Percentiles rank a stretch among this genome's conserved stretches.
Evolutionary conservation across 2,888 invertebrate species (phyloP).

Genomic region (Geophilus truncorum): DNA sequence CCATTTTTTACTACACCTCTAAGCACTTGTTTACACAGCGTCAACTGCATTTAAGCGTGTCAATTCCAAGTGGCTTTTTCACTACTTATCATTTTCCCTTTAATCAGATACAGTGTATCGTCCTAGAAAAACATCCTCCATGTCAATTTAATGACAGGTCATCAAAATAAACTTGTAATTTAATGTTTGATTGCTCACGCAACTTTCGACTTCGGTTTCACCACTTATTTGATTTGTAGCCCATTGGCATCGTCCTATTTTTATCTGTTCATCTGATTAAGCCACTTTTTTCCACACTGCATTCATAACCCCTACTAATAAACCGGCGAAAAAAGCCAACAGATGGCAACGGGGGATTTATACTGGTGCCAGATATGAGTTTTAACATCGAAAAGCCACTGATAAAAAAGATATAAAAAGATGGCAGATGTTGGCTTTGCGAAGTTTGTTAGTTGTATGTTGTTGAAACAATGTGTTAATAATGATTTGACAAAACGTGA

Average conservation of each 20-base stretch:
- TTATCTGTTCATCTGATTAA: no score
- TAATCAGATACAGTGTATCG: not conserved
- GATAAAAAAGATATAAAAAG: no score
- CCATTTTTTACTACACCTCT: not conserved
- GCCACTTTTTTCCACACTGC: no score
- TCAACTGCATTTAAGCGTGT: not conserved
- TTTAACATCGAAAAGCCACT: no score
- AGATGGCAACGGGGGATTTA: not conserved
- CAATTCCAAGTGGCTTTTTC: not conserved
- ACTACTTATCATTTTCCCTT: no score
- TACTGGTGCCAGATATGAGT: no score
- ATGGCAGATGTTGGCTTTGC: no score
- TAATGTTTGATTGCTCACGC: not conserved
- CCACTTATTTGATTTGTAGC: no score
- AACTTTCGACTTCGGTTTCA: not conserved
- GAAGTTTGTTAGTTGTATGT: no score
- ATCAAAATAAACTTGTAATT: slow-evolving; percentile 9
- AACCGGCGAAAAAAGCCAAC: not conserved
- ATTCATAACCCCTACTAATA: no score
- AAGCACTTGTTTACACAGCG: not conserved
- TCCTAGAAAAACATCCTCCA: not conserved
- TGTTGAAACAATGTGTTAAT: no score
- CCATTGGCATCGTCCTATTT: not conserved
- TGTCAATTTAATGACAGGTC: not conserved
- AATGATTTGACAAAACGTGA: no score